A percentile compares a stretch with the other conserved stretches of the same genome.
phyloP scores from a whole-genome alignment of 2,888 invertebrate species.

The Parelbella ahira region DNA sequence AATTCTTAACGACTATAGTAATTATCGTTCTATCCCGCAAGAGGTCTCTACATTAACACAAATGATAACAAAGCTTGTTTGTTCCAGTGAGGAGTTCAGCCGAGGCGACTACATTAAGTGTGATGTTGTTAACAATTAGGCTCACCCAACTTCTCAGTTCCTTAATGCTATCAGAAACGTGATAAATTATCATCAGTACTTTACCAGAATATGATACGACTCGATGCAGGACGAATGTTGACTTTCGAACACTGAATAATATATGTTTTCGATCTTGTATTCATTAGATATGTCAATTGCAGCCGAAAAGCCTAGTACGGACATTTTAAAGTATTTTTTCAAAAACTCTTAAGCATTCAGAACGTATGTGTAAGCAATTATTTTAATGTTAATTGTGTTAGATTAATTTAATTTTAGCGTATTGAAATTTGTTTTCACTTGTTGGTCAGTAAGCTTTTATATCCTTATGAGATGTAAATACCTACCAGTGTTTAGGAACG shows the following conservation, averaged over 20 bases:
- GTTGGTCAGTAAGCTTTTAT: constrained; percentile 27
- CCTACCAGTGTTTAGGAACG: constrained; percentile 54
- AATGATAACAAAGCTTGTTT: constrained; percentile 46
- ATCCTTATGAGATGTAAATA: constrained; percentile 35
- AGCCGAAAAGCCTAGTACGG: constrained; percentile 9
- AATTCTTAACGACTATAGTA: constrained; percentile 1
- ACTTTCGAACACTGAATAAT: constrained; percentile 8
- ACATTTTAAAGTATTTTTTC: constrained; percentile 16
- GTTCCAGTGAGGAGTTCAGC: constrained; percentile 72
- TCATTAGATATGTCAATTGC: constrained; percentile 21
- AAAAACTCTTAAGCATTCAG: constrained; percentile 11
- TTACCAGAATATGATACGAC: constrained; percentile 32
- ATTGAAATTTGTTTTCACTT: constrained; percentile 16
- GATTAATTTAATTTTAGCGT: constrained; percentile 3
- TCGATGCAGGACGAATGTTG: constrained; percentile 29
- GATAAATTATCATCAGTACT: constrained; percentile 68
- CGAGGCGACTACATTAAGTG: constrained; percentile 52
- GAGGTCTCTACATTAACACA: constrained; percentile 32
- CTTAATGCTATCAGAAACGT: constrained; percentile 66
- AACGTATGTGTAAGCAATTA: constrained; percentile 18
- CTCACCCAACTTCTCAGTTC: constrained; percentile 53
- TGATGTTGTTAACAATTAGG: constrained; percentile 67
- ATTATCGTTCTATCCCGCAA: constrained; percentile 30
- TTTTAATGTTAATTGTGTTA: too few relatives aligned
- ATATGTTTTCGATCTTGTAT: constrained; percentile 11